Base-by-base conservation (phyloP, 2,113 vertebrate species). In the Platanista minor region DNA sequence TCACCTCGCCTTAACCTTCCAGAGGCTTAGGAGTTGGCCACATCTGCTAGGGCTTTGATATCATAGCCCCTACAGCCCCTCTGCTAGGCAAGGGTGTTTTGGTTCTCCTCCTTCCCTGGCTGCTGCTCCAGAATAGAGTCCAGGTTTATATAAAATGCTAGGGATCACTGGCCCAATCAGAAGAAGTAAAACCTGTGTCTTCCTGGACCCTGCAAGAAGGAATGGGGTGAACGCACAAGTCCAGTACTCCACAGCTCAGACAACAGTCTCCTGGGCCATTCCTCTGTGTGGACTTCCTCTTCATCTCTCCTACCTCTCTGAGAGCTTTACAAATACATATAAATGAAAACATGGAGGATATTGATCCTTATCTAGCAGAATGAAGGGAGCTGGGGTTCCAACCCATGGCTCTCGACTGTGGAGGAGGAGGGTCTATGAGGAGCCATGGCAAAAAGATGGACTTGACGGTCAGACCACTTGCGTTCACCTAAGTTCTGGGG, bases 381-480 rank as follows among this genome's bases (percentile, higher is more conserved):
- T 5, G 14, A 29, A 18, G 25, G 27, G 2, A 27, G 41, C 8
- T 33, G 7, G n/a, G 20, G 39, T 4, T 41, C 62, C 20, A 29
- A 62, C 2, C 8, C 11, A 1, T 5, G 3, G 13, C 41, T 25
- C 21, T 36, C 9, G 14, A 0, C 23, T 13, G 0, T 5, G 4
- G 25, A 12, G 6, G 49, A 64, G 8, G 33, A 52, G 14, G 11
- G 23, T 46, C 18, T 5, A 10, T 14, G 27, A 20, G 0, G 27
- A 64, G 33, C 21, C 12, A 2, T 3, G 33, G 25, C 20, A 31
- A 12, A 14, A 27, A 17, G 33, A 33, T 5, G 13, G 6, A 23
- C 12, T 15, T 20, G 8, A 11, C 10, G 27, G 3, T 46, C 7
- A 64, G 27, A 36, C 25, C 1, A 5, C 6, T 20, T 43, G n/a